These are phyloP conservation scores for Bolinopsis microptera DNA, from an alignment of 37 sponge, comb jelly and placozoan species.

Conservation along the genomic window DNA sequence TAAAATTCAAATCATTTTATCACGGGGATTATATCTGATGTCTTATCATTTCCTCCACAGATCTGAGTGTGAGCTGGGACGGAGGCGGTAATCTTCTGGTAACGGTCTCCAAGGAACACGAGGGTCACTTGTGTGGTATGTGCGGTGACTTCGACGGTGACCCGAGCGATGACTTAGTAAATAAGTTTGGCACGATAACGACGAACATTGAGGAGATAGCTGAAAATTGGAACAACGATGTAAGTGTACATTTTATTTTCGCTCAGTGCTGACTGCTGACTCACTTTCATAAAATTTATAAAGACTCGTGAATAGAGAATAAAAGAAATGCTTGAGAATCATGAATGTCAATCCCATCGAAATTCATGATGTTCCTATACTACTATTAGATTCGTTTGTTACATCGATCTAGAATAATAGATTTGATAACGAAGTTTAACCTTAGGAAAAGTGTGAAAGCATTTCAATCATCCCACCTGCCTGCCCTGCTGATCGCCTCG, in stretches of 20 bases:
- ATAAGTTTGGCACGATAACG: neutral
- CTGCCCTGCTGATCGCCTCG: neutral
- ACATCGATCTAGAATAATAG: too few relatives aligned
- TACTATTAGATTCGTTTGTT: too few relatives aligned
- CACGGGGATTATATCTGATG: too few relatives aligned
- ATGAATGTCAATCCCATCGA: too few relatives aligned
- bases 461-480: neutral
- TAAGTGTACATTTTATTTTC: neutral
- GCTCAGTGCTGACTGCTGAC: too few relatives aligned
- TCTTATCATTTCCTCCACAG: too few relatives aligned
- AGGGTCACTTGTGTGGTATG: conserved; percentile 34
- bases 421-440: too few relatives aligned
- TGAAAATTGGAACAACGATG: neutral
- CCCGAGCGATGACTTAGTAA: conserved; percentile 29
- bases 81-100: neutral
- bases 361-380: too few relatives aligned
- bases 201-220: neutral
- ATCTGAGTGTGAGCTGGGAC: conserved; percentile 37
- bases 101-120: neutral
- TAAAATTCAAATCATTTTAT: too few relatives aligned
- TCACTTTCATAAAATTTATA: neutral
- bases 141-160: conserved; percentile 43
- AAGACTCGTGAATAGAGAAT: too few relatives aligned
- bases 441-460: neutral
- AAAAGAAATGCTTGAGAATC: too few relatives aligned